Evolutionary conservation across 2,797 vertebrate species (phyloP).

Genomic region (Darevskia nairensis): DNA sequence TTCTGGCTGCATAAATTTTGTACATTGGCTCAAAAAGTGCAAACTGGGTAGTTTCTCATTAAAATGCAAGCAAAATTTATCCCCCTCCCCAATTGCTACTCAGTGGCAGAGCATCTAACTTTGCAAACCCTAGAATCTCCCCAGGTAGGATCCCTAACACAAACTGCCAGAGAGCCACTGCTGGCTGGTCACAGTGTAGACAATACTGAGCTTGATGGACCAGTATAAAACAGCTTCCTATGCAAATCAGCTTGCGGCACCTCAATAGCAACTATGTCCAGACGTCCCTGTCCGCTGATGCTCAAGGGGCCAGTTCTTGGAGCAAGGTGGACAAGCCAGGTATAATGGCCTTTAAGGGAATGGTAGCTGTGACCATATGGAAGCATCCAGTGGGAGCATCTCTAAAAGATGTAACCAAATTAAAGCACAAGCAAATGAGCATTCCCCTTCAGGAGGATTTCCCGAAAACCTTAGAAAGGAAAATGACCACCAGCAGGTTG

Average conservation of each 20-base stretch:
- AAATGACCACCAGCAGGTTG: neutral
- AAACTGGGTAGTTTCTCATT: too few species aligned
- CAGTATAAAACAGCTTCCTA: neutral
- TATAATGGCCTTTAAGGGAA: neutral
- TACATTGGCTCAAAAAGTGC: too few species aligned
- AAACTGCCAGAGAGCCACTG: too few species aligned
- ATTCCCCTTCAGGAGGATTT: neutral
- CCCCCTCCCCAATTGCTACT: too few species aligned
- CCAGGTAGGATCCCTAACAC: too few species aligned
- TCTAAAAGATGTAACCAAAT: neutral
- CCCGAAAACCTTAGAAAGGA: neutral
- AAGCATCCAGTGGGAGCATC: neutral
- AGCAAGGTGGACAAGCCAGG: neutral
- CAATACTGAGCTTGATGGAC: too few species aligned
- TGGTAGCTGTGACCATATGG: neutral
- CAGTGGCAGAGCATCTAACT: neutral
- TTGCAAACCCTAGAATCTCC: too few species aligned
- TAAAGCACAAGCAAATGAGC: neutral
- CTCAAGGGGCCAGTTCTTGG: neutral
- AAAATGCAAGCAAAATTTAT: too few species aligned
- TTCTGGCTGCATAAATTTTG: too few species aligned
- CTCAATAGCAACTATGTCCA: too few species aligned
- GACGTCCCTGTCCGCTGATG: too few species aligned
- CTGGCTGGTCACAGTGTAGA: neutral
- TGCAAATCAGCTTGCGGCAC: too few species aligned